phyloP scores from a whole-genome alignment of 2,113 vertebrate genomes.

The Bothrops jararaca region DNA sequence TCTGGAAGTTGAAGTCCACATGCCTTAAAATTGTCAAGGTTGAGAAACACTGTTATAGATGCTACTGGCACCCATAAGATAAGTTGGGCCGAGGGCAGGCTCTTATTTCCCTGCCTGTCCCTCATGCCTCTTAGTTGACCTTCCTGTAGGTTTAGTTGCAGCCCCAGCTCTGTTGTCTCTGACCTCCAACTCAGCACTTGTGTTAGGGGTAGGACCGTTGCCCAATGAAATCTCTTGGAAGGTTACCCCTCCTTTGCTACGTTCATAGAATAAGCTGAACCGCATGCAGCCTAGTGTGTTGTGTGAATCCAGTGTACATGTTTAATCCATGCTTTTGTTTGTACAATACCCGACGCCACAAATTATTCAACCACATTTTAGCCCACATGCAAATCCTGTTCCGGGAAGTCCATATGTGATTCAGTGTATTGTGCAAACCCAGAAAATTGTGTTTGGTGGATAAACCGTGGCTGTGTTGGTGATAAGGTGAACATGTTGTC shows the following conservation, averaged over 20 bases:
- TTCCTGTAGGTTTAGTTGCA: not conserved
- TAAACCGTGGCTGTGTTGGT: not conserved
- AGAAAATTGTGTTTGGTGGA: not conserved
- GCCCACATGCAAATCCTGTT: not conserved
- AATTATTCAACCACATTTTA: not conserved
- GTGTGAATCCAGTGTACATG: not conserved
- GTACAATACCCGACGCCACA: not conserved
- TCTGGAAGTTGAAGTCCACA: no score
- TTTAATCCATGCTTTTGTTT: not conserved
- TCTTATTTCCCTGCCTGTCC: not conserved
- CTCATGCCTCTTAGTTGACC: not conserved
- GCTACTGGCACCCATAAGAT: not conserved
- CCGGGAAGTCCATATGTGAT: not conserved
- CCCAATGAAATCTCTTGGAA: no score
- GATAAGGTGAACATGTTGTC: not conserved
- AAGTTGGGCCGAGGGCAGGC: not conserved
- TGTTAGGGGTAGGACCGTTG: not conserved
- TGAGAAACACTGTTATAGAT: no score
- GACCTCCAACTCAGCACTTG: not conserved
- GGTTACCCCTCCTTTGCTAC: not conserved
- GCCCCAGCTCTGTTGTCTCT: not conserved
- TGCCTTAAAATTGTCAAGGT: no score
- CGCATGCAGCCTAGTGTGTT: not conserved
- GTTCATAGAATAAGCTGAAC: not conserved
- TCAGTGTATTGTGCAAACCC: not conserved